Conservation (phyloP, 2,113 vertebrate genomes). For the Bubo bubo region DNA sequence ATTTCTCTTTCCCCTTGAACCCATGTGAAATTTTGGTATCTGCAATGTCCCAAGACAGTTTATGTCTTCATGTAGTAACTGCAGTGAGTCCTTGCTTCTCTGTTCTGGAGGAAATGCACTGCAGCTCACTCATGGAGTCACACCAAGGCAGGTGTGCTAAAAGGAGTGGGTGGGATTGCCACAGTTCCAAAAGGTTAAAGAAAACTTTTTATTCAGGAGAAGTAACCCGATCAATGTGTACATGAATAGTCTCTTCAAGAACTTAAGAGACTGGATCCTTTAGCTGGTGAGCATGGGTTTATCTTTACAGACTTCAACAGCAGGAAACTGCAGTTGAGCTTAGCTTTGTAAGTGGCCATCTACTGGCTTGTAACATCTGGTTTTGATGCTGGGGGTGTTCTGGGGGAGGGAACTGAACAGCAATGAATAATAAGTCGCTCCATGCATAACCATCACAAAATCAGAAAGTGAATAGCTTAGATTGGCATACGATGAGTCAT, state of each 20-base stretch:
- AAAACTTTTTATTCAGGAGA: neutral
- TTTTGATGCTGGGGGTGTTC: neutral
- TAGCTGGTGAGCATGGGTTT: neutral
- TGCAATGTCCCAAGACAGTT: neutral
- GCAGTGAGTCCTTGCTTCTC: neutral
- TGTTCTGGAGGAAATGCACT: neutral
- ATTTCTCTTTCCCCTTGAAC: neutral
- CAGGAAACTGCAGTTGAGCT: neutral
- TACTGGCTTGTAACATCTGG: slow-evolving; percentile 10
- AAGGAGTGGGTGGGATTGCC: neutral
- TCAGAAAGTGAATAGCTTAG: slow-evolving; percentile 27
- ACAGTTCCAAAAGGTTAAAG: neutral
- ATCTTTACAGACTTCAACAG: neutral
- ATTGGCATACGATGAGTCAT: slow-evolving; percentile 34
- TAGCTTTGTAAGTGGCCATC: slow-evolving; percentile 14
- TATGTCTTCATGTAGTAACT: neutral
- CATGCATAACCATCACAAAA: neutral
- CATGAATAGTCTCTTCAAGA: neutral
- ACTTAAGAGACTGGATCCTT: neutral
- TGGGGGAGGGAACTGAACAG: neutral
- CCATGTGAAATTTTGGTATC: neutral
- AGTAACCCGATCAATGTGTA: neutral
- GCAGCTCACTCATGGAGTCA: neutral
- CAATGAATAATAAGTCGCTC: neutral
- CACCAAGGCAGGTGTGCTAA: neutral